Evolutionary conservation across 2,888 invertebrate genomes (phyloP), one percentile per base, ranked within the genome.

Genomic region (Serripes groenlandicus): DNA sequence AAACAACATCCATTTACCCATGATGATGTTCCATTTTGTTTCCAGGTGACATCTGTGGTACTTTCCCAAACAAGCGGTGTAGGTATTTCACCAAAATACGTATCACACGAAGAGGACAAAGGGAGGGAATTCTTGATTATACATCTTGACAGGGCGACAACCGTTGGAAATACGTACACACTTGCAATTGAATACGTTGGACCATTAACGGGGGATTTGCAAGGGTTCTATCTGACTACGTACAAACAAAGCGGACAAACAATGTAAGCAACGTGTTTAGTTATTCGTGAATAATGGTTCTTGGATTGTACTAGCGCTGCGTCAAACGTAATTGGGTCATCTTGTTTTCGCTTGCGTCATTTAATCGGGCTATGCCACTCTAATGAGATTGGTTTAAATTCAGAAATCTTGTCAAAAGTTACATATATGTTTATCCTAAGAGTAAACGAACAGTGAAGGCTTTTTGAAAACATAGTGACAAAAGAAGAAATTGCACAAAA

Each of bases 131-230:
- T 88, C 74, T 74, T 89, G 56, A 83, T 88, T 15, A 62, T 90
- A 0, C 72, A 81, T 21, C 77, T 90, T 7, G 80, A 83, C 30
- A 66, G 66, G 34, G 26, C 69, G 4, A 75, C 89, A 4, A 32
- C 49, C 21, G 42, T 69, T 1, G 85, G 86, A 4, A 52, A 81
- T 32, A 79, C 66, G 5, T 90, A 90, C 60, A 62, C 69, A 0
- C 28, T 90, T 11, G 71, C 52, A 4, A 85, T 90, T 71, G 54
- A 75, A 21, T 90, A 86, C 68, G 71, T 62, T 28, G 88, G 89
- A 9, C 82, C 84, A 0, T 95, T 98, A 75, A 97, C 97, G 52
- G 83, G 89, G 42, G 90, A 89, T 62, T 73, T 90, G 28, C 64
- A 64, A 28, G 91, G 91, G 2, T 78, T 91, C 11, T 91, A 91